Base-by-base conservation (phyloP, 2,888 invertebrate genomes). In the Lithophane ornitopus region DNA sequence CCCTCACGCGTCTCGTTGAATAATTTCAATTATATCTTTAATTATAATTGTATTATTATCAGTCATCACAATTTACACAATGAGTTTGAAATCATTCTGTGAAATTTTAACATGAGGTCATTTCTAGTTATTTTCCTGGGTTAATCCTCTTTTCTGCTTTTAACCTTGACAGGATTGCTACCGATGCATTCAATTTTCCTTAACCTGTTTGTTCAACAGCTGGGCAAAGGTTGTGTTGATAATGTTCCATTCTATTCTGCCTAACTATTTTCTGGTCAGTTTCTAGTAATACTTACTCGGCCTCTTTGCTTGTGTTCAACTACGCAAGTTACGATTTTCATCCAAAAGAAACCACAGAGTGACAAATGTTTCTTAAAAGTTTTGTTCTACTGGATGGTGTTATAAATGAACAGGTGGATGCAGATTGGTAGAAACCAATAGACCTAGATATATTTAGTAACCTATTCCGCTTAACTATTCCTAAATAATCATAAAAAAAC, bases 171-270 rank as follows among this genome's bases (percentile, higher is more conserved):
- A 54, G 72, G 19, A 63, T 19, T 16, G 28, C 28, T 49, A 52
- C 67, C 49, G 12, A 56, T 28, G 41, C 14, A 44, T 65, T 39
- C 0, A 49, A 76, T 80, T 80, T 80, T 81, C 79, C 79, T 81
- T 28, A 78, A 67, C 34, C 34, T 80, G 77, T 81, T 80, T 81
- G 46, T 81, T 58, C 34, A 41, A 11, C 2, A 54, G 11, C n/a
- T n/a, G 82, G 59, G 14, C 69, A 82, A 80, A 80, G 82, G 76
- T 81, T 66, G n/a, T 39, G 22, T 46, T 54, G 54, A 68, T 81
- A 76, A 56, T 22, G n/a, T 19, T 46, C n/a, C 2, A 46, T 52
- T 26, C 52, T 34, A n/a, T 7, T 56, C 62, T 75, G 49, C 26
- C 22, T 66, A 73, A 54, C 12, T 34, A 56, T 62, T 62, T 75